These are phyloP conservation scores for Aix galericulata DNA, from an alignment of 2,113 vertebrate species.

Conservation along the genomic window DNA sequence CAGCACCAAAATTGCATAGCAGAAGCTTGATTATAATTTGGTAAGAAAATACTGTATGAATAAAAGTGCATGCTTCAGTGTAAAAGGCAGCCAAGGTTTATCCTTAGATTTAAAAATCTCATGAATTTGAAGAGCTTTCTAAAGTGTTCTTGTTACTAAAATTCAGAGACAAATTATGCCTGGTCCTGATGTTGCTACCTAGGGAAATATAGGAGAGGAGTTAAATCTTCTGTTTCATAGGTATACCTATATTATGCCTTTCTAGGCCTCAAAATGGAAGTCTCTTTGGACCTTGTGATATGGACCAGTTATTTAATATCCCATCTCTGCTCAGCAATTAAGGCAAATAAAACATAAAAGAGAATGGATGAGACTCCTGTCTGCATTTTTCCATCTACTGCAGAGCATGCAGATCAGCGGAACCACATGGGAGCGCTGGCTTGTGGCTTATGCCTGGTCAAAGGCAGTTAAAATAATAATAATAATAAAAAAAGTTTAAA, in stretches of 20 bases:
- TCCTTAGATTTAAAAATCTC: slow-evolving; percentile 50
- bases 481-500: neutral
- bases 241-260: neutral
- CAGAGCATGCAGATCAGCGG: neutral
- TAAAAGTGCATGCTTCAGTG: slow-evolving; percentile 14
- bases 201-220: neutral
- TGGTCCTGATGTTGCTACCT: slow-evolving; percentile 26
- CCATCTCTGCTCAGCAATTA: neutral
- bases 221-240: neutral
- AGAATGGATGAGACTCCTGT: neutral
- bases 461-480: neutral
- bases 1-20: slow-evolving; percentile 42
- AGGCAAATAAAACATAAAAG: neutral
- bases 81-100: slow-evolving; percentile 38
- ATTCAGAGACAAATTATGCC: slow-evolving; percentile 32
- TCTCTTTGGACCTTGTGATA: neutral
- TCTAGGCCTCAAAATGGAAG: neutral
- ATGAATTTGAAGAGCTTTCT: slow-evolving; percentile 55
- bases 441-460: neutral
- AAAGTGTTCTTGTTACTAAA: slow-evolving; percentile 33
- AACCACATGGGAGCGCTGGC: neutral
- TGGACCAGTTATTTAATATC: neutral
- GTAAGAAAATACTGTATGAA: slow-evolving; percentile 46
- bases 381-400: neutral
- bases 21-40: slow-evolving; percentile 62